Evolutionary conservation across 1,140 invertebrate species (phyloP), one percentile per base, ranked within the genome.

Genomic region (Diorhabda elongata): DNA sequence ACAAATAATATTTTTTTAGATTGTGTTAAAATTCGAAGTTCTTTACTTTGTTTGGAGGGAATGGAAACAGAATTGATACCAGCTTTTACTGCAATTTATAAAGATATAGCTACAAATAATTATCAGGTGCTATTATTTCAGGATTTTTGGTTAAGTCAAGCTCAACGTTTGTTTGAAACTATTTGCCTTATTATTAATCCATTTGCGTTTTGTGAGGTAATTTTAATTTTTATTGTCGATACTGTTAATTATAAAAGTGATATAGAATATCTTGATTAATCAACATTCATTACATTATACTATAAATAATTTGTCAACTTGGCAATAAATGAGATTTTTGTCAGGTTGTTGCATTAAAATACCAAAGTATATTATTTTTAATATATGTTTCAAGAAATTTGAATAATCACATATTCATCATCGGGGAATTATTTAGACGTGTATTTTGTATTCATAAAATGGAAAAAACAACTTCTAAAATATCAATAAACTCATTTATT

Each of bases 151-250:
- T 81, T 84, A 52, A 71, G 81, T 44, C 87, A 89, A 78, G 82
- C 88, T 7, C 81, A 81, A 61, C 82, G 83, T 56, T 83, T 90
- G 65, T 82, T 85, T 66, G 80, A 84, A 57, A 80, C 81, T 45
- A 83, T 90, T 8, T 86, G 86, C 80, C 74, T 86, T 6, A 88
- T 90, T 73, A 87, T 90, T 4, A 88, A 90, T 80, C 87, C 88
- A 2, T 80, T 84, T 47, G 88, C 87, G 57, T 89, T 88, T 79
- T 85, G 86, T 72, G 84, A 89, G 78, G 88, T 89, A 81, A 26
- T 26, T 26, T 26, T 26, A 26, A 26, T 26, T 26, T 26, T 26
- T 26, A 26, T 26, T 26, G 26, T 26, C 26, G 26, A 26, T 26
- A 26, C 26, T 26, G 26, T 26, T 26, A 26, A 26, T 26, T 26